phyloP scores from a whole-genome alignment of 2,113 vertebrate species.

The Muntiacus muntjak region DNA sequence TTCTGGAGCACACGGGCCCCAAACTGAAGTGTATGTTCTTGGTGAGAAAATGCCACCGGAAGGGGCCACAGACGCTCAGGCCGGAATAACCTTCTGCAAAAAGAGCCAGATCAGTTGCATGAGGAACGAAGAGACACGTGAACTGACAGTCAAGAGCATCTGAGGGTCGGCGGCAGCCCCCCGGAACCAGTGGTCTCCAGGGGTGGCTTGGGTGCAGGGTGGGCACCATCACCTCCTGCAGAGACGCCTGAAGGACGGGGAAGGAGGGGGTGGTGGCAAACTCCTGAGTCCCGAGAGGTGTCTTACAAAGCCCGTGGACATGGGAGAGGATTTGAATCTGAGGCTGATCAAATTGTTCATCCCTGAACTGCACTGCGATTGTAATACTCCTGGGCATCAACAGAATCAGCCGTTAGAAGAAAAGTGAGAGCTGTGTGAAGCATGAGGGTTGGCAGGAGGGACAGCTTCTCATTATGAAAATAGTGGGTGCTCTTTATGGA shows the following conservation, averaged over 20 bases:
- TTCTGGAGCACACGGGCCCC: background rate
- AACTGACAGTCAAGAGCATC: background rate
- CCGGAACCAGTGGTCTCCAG: background rate
- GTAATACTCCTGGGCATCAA: background rate
- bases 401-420: background rate
- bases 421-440: background rate
- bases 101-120: background rate
- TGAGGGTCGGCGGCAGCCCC: rapidly evolving
- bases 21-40: background rate
- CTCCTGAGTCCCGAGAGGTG: background rate
- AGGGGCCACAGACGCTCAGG: rapidly evolving
- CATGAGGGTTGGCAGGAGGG: background rate
- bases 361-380: background rate
- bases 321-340: background rate
- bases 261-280: background rate
- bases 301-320: background rate
- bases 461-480: background rate
- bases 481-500: background rate
- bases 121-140: background rate
- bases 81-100: background rate
- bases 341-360: background rate
- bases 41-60: background rate
- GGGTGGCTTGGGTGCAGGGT: background rate
- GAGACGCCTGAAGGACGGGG: background rate
- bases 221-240: background rate